Percentiles rank a stretch among this genome's conserved stretches.
Conservation (phyloP, 1,140 invertebrate genomes). For the Zaprionus vittiger region DNA sequence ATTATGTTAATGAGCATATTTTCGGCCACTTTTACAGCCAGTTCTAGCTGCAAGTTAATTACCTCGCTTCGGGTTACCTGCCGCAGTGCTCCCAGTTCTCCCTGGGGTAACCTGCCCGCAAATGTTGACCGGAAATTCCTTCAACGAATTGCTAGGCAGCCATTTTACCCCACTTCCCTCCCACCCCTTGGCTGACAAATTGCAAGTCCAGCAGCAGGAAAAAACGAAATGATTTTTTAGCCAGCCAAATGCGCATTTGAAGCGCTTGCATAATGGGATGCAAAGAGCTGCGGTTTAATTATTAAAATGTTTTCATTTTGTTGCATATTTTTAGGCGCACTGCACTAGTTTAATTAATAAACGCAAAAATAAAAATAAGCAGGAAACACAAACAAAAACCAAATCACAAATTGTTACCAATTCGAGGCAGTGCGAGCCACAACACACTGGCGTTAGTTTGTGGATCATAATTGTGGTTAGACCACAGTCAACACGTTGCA, state of each 20-base stretch:
- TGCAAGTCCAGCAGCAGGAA: neutral
- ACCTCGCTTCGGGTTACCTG: slow-evolving; percentile 12
- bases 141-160: neutral
- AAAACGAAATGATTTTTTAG: neutral
- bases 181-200: slow-evolving; percentile 6
- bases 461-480: slow-evolving; percentile 61
- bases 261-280: slow-evolving; percentile 8
- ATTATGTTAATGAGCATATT: slow-evolving; percentile 77
- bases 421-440: slow-evolving; percentile 7
- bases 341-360: slow-evolving; percentile 72
- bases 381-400: slow-evolving; percentile 11
- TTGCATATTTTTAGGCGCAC: slow-evolving; percentile 51
- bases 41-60: slow-evolving; percentile 49
- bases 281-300: slow-evolving; percentile 72
- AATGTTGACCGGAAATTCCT: neutral
- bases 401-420: slow-evolving; percentile 3
- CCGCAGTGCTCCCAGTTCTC: slow-evolving; percentile 4
- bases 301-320: slow-evolving; percentile 77
- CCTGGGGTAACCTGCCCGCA: neutral
- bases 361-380: slow-evolving; percentile 40
- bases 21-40: slow-evolving; percentile 47
- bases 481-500: slow-evolving; percentile 50
- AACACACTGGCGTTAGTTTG: slow-evolving; percentile 10
- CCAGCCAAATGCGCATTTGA: slow-evolving; percentile 17
- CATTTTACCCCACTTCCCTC: neutral